A percentile compares a stretch with the other conserved stretches of the same genome.
Evolutionary conservation across 1,140 invertebrate genomes (phyloP).

Genomic region (Myzus persicae): DNA sequence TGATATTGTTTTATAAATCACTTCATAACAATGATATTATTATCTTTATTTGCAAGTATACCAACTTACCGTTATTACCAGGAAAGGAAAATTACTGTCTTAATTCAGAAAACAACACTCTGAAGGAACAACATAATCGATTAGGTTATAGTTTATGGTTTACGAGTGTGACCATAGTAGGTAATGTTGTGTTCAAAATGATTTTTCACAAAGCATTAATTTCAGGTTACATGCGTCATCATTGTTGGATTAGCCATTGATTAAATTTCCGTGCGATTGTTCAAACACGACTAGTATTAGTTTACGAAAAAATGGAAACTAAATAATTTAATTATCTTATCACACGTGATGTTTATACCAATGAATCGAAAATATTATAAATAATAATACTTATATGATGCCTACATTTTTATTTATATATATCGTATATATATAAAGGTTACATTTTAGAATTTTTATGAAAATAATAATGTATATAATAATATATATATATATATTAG

Average conservation of each 20-base stretch:
- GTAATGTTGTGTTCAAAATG: background rate
- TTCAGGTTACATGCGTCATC: background rate
- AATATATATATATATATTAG: too few relatives aligned
- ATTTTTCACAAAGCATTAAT: background rate
- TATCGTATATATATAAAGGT: too few relatives aligned
- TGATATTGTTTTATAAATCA: background rate
- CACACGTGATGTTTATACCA: background rate
- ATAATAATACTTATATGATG: too few relatives aligned
- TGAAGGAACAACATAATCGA: background rate
- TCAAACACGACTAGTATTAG: background rate
- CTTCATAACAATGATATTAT: background rate
- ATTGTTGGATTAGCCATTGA: background rate
- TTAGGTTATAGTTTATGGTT: background rate
- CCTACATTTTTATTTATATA: too few relatives aligned
- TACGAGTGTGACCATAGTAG: background rate
- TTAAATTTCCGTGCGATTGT: background rate
- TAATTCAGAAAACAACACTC: background rate
- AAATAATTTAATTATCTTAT: background rate
- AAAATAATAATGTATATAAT: background rate
- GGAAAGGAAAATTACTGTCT: background rate
- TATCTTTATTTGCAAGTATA: background rate
- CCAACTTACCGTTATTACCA: background rate
- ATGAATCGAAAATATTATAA: background rate
- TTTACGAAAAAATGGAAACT: background rate
- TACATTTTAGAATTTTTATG: background rate